phyloP scores from a whole-genome alignment of 2,113 vertebrate species.

The Passer montanus region DNA sequence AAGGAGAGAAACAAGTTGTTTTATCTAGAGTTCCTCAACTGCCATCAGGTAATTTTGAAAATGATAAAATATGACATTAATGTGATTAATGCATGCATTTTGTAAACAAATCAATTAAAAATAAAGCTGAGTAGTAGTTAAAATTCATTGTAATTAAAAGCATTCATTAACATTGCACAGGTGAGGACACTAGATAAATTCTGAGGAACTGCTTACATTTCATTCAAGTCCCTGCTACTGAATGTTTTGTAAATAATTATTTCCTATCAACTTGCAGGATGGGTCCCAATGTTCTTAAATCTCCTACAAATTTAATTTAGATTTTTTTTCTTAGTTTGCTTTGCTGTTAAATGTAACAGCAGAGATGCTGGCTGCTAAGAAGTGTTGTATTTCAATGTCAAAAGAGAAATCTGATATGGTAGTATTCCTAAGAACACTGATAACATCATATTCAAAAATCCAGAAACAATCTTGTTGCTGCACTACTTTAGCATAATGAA shows the following conservation, averaged over 20 bases:
- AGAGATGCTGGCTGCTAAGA: neutral
- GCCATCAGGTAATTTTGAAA: slow-evolving; percentile 38
- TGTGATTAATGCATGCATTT: slow-evolving; percentile 80
- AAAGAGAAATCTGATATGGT: neutral
- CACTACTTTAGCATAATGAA: neutral
- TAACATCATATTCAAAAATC: neutral
- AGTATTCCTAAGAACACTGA: neutral
- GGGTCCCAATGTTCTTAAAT: slow-evolving; percentile 54
- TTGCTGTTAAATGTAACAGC: neutral
- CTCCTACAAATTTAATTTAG: slow-evolving; percentile 38
- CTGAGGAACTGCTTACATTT: slow-evolving; percentile 64
- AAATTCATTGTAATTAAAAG: slow-evolving; percentile 86
- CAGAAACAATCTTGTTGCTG: neutral
- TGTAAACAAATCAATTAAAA: slow-evolving; percentile 80
- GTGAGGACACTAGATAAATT: slow-evolving; percentile 84
- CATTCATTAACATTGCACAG: slow-evolving; percentile 82
- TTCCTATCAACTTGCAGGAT: slow-evolving; percentile 58
- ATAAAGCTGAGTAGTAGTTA: slow-evolving; percentile 78
- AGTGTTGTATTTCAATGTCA: neutral
- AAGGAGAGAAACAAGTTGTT: neutral
- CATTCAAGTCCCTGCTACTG: slow-evolving; percentile 66
- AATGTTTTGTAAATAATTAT: slow-evolving; percentile 52
- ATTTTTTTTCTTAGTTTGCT: neutral
- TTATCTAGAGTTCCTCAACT: neutral
- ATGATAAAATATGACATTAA: slow-evolving; percentile 68